Evolutionary conservation across 2,113 vertebrate species (phyloP).

Genomic region (Cathartes aura): DNA sequence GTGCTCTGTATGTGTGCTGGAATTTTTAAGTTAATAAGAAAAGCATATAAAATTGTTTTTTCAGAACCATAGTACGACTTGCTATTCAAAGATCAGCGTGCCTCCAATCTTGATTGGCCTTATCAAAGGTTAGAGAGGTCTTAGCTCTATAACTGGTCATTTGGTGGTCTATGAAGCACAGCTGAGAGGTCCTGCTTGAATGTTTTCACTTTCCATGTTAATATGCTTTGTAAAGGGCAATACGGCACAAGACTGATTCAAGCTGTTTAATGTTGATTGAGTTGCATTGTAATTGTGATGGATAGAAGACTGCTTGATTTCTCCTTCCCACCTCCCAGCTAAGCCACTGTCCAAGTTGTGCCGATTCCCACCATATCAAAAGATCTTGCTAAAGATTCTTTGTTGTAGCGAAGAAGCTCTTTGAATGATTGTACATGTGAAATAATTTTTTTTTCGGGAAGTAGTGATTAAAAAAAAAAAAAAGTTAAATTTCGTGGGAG

Average conservation of each 20-base stretch:
- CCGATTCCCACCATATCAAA: rapidly evolving
- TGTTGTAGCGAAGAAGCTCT: not conserved
- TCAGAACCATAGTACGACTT: not conserved
- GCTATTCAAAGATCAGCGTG: not conserved
- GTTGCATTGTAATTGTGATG: not conserved
- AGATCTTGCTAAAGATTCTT: not conserved
- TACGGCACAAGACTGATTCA: not conserved
- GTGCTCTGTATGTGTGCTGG: not conserved
- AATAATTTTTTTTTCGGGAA: not conserved
- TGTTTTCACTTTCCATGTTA: not conserved
- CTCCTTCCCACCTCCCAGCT: not conserved
- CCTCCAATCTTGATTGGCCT: not conserved
- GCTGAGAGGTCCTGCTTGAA: not conserved
- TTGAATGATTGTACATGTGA: not conserved
- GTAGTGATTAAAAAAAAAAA: not conserved
- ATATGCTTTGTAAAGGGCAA: not conserved
- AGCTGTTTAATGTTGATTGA: not conserved
- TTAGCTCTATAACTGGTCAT: not conserved
- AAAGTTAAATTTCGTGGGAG: not conserved
- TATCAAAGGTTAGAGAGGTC: not conserved
- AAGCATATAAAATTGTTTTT: not conserved
- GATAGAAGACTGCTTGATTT: not conserved
- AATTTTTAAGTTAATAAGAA: not conserved
- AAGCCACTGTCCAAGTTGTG: not conserved
- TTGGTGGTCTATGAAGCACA: not conserved